Conservation (phyloP, 2,113 vertebrate genomes). For the Sceloporus tristichus region DNA sequence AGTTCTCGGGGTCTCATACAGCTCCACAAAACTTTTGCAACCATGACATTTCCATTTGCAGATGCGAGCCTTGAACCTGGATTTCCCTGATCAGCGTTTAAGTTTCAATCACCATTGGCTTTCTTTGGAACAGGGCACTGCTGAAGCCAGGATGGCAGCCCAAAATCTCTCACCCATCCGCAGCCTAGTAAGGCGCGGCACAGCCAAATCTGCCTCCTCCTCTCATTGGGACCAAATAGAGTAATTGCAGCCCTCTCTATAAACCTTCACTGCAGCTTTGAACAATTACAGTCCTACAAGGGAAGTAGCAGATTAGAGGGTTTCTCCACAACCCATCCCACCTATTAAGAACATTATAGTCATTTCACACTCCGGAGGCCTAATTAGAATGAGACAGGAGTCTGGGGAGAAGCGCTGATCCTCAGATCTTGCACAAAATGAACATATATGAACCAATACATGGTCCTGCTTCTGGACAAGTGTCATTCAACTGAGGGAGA, state of each 20-base stretch:
- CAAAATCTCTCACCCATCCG: no score
- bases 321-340: neutral
- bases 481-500: no score
- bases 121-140: no score
- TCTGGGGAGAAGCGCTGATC: neutral
- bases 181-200: neutral
- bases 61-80: neutral
- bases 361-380: neutral
- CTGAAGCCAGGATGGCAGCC: no score
- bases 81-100: neutral
- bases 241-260: neutral
- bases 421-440: no score
- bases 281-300: neutral
- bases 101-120: no score
- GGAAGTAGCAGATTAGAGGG: neutral
- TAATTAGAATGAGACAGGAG: neutral
- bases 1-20: no score
- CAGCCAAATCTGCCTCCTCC: neutral
- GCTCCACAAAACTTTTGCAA: neutral
- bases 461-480: no score
- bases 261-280: neutral
- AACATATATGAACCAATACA: no score
- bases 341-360: conserved; percentile 7
- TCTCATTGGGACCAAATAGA: no score
- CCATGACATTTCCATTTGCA: neutral